Evolutionary conservation across 1,140 invertebrate species (phyloP), one percentile per base, ranked within the genome.

Genomic region (Calycopis cecrops): DNA sequence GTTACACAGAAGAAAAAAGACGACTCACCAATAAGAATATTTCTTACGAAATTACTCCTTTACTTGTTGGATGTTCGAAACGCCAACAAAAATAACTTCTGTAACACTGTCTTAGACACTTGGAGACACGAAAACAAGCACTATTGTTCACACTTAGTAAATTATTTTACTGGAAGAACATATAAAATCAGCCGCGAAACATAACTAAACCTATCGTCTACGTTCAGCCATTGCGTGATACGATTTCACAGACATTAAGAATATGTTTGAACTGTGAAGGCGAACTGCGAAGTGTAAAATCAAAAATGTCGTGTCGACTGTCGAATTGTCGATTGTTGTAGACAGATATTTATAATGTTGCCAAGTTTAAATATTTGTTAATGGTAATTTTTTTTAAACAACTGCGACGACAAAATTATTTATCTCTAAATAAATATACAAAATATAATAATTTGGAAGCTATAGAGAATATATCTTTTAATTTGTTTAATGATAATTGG

Each of bases 21-120:
- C 21, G 2, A 83, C 79, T 80, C 78, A 83, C 79, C 77, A 78
- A 73, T 63, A 75, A 71, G 62, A 79, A 72, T 62, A 62, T 75
- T 79, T 80, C 63, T 68, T 57, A 72, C 50, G 47, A 58, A 62
- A 47, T 52, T 48, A 51, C n/a, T 55, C 51, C 47, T 16, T 33
- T 40, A 55, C 38, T 51, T 40, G 53, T 49, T 48, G 21, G 14
- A 37, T 42, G 38, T 60, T 49, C 35, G 40, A 49, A 49, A 57
- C 54, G 44, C 55, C 35, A 38, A 49, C 54, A 49, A 11, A 35
- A 48, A 52, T 40, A 9, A 44, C 14, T 60, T 59, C 37, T 50
- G 34, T 42, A 48, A 14, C 53, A 67, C 62, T 58, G 62, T 65
- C 59, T 44, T 51, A 38, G 52, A 48, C 66, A 73, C 63, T 59